phyloP scores from a whole-genome alignment of 2,113 vertebrate species.

The Mixornis gularis region DNA sequence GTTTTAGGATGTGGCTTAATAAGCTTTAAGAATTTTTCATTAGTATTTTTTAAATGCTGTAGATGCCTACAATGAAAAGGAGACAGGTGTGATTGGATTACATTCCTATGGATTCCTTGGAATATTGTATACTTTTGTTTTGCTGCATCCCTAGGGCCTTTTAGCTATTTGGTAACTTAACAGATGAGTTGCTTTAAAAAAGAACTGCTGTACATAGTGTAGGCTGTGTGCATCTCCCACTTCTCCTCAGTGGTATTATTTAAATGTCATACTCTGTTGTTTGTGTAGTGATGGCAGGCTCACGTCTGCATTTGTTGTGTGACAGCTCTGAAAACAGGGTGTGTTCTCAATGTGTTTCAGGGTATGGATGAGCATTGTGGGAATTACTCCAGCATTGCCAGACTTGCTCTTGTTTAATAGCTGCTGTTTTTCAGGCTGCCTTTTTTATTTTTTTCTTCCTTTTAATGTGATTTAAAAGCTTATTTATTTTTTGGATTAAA shows the following conservation, averaged over 20 bases:
- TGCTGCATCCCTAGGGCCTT: conserved; percentile 1
- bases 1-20: background rate
- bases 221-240: conserved; percentile 3
- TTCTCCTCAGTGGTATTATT: conserved; percentile 36
- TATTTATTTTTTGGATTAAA: conserved; percentile 32
- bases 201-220: background rate
- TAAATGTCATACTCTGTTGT: conserved; percentile 50
- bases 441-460: background rate
- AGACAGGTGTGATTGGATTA: background rate
- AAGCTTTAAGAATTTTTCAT: background rate
- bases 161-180: conserved; percentile 28
- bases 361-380: background rate
- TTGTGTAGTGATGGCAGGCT: conserved; percentile 25
- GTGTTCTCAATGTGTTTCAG: conserved; percentile 1
- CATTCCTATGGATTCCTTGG: background rate
- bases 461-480: conserved; percentile 24
- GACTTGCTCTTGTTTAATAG: conserved; percentile 14
- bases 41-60: background rate
- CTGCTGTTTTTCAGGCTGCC: background rate
- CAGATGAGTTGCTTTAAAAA: conserved; percentile 12
- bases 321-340: conserved; percentile 43
- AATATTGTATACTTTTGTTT: background rate
- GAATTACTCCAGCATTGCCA: conserved; percentile 1
- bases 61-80: background rate
- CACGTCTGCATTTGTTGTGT: conserved; percentile 29